Base-by-base conservation (phyloP, 2,113 vertebrate genomes). In the Clarias gariepinus region DNA sequence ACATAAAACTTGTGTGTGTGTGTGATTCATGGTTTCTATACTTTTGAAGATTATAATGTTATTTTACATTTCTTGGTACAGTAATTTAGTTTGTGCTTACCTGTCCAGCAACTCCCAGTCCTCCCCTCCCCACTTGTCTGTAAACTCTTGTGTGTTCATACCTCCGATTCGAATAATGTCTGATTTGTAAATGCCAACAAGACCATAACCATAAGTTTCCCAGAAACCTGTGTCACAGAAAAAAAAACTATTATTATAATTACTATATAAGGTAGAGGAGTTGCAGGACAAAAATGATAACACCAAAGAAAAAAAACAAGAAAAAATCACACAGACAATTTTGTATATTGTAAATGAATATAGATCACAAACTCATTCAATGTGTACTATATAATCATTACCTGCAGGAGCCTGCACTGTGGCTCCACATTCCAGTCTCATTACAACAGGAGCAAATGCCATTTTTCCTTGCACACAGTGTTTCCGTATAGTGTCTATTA, bases 381-480 rank as follows among this genome's bases (percentile, higher is more conserved):
- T 33, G 30, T 69, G 66, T 36, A 2, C 1, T 64, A 58, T 36
- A 28, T 30, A n/a, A 71, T 69, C 10, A 55, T 9, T 79, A 89
- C 88, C 88, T 11, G 13, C 66, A 10, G 96, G 95, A 90, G 92
- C 88, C 53, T 91, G 88, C 0, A 95, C 93, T 12, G 95, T 94
- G 71, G 94, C 94, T 15, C 96, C 96, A 0, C 96, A 97, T 16
- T 95, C 93, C 89, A 97, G 92, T 84, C 96, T 90, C 95, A 97
- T 94, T 64, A 97, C 95, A 89, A 96, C 94, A 77, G 96, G 96
- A 3, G 96, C 95, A 0, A 96, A 96, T 66, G 94, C 95, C 96
- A 96, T 96, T 93, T 94, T 96, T 87, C 96, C 95, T 90, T 96
- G 95, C 88, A 97, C 94, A 0, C 96, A 96, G 91, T 96, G 96